These are phyloP conservation scores for Dynastes tityus DNA, from an alignment of 2,888 invertebrate species.

Conservation along the genomic window DNA sequence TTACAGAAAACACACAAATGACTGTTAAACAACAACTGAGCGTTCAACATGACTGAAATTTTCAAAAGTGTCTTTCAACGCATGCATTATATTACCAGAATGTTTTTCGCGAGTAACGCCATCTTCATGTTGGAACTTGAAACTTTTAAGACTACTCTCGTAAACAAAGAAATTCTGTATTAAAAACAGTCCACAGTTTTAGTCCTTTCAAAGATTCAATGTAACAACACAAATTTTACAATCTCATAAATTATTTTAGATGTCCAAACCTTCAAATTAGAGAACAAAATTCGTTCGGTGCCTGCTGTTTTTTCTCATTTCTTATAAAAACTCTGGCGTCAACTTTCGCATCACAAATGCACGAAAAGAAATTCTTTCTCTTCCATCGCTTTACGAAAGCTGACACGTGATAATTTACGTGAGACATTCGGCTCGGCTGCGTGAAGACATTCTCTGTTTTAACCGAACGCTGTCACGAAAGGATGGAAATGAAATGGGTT, in stretches of 20 bases:
- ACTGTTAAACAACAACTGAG: no score
- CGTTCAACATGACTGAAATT: no score
- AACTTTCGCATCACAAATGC: neutral
- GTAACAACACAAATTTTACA: neutral
- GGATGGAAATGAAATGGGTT: conserved; percentile 29
- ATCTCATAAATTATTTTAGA: neutral
- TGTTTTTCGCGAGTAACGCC: no score
- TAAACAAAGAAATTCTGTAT: no score
- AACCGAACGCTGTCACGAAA: conserved; percentile 21
- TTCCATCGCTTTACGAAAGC: neutral
- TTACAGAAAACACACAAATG: no score
- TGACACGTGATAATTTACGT: conserved; percentile 25
- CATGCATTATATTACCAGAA: no score
- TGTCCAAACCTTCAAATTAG: neutral
- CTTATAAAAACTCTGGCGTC: neutral
- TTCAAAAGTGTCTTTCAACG: no score
- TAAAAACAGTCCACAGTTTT: no score
- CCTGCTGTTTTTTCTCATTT: neutral
- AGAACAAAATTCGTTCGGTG: neutral
- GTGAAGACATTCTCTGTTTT: conserved; percentile 16
- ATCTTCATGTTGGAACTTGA: no score
- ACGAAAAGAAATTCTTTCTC: neutral
- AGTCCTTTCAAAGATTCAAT: no score
- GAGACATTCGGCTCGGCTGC: conserved; percentile 3
- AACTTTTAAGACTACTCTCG: no score